Evolutionary conservation across 2,888 invertebrate genomes (phyloP), one percentile per base, ranked within the genome.

Genomic region (Stenodera caucasica): DNA sequence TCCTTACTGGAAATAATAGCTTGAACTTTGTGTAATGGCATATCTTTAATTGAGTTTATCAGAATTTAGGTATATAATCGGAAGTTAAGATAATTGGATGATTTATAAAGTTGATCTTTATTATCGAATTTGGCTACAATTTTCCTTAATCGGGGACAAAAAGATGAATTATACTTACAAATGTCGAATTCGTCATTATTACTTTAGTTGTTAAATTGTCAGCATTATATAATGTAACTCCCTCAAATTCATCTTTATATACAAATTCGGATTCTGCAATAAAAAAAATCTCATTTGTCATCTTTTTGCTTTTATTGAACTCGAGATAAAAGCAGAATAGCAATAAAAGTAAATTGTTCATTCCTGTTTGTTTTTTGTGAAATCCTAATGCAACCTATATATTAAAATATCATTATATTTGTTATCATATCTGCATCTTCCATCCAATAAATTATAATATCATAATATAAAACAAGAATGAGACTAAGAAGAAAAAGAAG

Each of bases 161-260:
- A 1, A 14, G n/a, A 14, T 3, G 15, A 1, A 9, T 5, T 40
- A 50, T 76, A 89, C 91, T 91, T 83, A 92, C 92, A 78, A 92
- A 90, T 60, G 91, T 90, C 57, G 90, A 88, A 81, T 92, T 92
- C 74, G 89, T 89, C 87, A 92, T 90, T 60, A 92, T 85, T 65
- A 88, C 84, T 67, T 87, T 83, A 53, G 88, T 86, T 72, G 89
- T 90, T 76, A 90, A 86, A 77, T 89, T 90, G 72, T 88, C 86
- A 54, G 90, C 90, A 80, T 92, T 89, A 82, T 91, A 88, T 67
- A 92, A 84, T 45, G 91, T 88, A 55, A 94, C 84, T 9, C 92
- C 92, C 0, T 92, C 92, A 79, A 89, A 86, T 35, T 87, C 83
- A 81, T 92, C 90, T 64, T 88, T 83, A 82, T 87, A 92, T 64